phyloP scores from a whole-genome alignment of 2,113 vertebrate species.

The Epinephelus cyanopodus region DNA sequence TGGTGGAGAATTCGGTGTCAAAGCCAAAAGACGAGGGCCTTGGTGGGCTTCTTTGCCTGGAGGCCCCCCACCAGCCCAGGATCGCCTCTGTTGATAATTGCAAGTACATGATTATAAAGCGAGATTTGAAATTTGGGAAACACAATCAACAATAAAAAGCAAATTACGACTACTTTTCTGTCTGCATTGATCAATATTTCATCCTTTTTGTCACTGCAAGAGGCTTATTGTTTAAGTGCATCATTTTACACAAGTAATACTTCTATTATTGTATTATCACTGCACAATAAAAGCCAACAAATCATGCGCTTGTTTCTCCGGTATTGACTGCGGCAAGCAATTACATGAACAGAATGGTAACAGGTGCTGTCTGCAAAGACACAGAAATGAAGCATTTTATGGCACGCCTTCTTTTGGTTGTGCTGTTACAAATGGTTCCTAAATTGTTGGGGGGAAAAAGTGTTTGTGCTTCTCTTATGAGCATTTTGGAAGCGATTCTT shows the following conservation, averaged over 20 bases:
- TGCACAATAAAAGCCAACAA: slow-evolving; percentile 47
- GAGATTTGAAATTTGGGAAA: background rate
- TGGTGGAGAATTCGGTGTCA: too few species aligned
- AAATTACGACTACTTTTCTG: background rate
- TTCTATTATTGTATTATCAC: slow-evolving; percentile 22
- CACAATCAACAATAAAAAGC: slow-evolving; percentile 5
- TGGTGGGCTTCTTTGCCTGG: too few species aligned
- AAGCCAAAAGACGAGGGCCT: too few species aligned
- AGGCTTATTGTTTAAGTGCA: slow-evolving; percentile 40
- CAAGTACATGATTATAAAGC: background rate
- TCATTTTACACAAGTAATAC: slow-evolving; percentile 9
- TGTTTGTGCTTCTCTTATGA: background rate
- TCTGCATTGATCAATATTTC: slow-evolving; percentile 43
- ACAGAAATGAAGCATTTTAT: slow-evolving; percentile 12
- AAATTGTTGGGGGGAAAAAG: background rate
- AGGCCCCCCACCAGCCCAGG: too few species aligned
- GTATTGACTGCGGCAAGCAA: slow-evolving; percentile 23
- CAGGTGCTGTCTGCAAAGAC: slow-evolving; percentile 17
- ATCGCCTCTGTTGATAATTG: background rate
- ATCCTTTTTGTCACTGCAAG: background rate
- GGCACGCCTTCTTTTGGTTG: background rate
- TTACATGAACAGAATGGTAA: slow-evolving; percentile 20
- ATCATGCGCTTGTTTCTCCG: slow-evolving; percentile 39
- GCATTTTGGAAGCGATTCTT: background rate
- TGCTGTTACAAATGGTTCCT: background rate